Base-by-base conservation (phyloP, 2,797 vertebrate species). In the Fistularia commersonii region DNA sequence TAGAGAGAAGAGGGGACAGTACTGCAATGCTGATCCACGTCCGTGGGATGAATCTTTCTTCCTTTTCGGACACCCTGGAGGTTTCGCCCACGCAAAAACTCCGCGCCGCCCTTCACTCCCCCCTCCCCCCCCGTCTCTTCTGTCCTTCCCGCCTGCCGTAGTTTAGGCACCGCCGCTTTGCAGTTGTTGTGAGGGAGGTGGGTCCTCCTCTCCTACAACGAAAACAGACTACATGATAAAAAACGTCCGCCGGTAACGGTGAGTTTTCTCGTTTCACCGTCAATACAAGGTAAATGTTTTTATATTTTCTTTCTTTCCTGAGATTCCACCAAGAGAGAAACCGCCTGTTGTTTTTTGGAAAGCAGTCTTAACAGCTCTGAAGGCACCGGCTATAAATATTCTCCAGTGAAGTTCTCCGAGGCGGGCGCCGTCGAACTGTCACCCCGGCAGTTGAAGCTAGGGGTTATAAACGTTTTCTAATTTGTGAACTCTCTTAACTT, bases 371-470 rank as follows among this genome's bases (percentile, higher is more conserved):
- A 46, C 36, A 63, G 70, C 72, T 73, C 58, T 23, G 23, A 56
- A 50, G 11, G 13, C 9, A 39, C 39, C 45, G 32, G 74, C 83
- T 87, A 85, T 74, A 85, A 83, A 88, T 81, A 83, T 58, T 77
- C 66, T 13, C n/a, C 14, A 11, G 61, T 10, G 11, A 53, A 45
- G 57, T 51, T 54, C 52, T 35, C 34, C 11, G 47, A 50, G 6
- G 38, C 34, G 35, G 35, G 9, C 35, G 35, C 9, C 9, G 7
- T 36, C 39, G 34, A 23, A 23, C 23, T 23, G 23, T 23, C 23
- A 23, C 23, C 23, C 23, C 23, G 34, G 45, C 39, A 1, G 48
- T 43, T 9, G 14, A 15, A 9, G 48, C 41, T 38, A 23, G 2
- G 23, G 23, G 2, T 23, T 23, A 23, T 2, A 23, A 23, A 23